phyloP scores from a whole-genome alignment of 2,888 invertebrate species.

The Gandaritis pyraliata region DNA sequence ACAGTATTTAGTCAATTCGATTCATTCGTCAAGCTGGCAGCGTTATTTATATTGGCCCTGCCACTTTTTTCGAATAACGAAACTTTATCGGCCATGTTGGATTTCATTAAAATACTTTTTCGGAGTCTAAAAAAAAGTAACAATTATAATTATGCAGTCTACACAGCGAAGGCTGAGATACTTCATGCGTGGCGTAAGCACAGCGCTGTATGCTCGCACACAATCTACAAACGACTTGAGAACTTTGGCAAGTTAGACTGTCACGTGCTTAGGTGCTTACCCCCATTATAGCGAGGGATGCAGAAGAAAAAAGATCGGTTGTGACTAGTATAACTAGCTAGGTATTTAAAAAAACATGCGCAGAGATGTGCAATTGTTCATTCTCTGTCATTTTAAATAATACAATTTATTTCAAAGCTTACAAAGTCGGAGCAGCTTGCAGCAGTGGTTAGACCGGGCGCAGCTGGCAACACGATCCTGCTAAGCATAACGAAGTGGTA shows the following conservation, averaged over 20 bases:
- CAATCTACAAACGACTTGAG: background rate
- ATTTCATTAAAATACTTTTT: too few relatives aligned
- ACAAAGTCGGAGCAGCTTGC: constrained; percentile 10
- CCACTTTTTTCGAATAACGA: too few relatives aligned
- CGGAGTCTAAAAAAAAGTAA: too few relatives aligned
- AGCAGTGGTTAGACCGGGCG: constrained; percentile 2
- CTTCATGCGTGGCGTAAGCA: background rate
- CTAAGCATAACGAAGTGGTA: constrained; percentile 25
- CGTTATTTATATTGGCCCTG: too few relatives aligned
- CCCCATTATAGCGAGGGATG: constrained; percentile 16
- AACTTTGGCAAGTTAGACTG: constrained; percentile 10
- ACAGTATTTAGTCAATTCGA: too few relatives aligned
- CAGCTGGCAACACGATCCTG: constrained; percentile 25
- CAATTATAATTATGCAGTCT: background rate
- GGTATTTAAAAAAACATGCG: too few relatives aligned
- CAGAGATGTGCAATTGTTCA: too few relatives aligned
- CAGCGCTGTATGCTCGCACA: constrained; percentile 2
- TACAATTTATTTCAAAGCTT: constrained; percentile 1
- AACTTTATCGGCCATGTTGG: too few relatives aligned
- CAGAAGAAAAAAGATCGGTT: too few relatives aligned
- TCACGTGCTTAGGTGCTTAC: constrained; percentile 27
- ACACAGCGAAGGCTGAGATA: background rate
- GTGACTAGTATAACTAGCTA: too few relatives aligned
- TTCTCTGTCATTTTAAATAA: background rate
- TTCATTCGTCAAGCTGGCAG: too few relatives aligned